Evolutionary conservation across 2,113 vertebrate genomes (phyloP).

Genomic region (Telmatochromis brichardi): DNA sequence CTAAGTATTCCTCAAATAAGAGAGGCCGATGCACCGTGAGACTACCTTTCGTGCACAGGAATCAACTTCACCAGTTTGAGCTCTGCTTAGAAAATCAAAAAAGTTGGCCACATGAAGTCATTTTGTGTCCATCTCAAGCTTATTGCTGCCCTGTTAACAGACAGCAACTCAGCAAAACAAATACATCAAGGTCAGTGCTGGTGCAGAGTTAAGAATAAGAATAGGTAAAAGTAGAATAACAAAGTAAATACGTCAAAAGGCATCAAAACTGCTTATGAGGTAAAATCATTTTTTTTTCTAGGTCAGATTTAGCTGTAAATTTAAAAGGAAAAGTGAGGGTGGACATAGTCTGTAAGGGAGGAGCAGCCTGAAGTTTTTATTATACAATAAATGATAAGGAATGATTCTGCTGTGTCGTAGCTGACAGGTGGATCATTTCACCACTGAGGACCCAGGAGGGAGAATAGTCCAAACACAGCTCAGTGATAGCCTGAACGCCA

Average conservation of each 20-base stretch:
- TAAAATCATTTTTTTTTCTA: not conserved
- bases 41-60: not conserved
- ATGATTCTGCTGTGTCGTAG: slow-evolving; percentile 33
- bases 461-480: slow-evolving; percentile 9
- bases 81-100: not conserved
- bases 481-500: slow-evolving; percentile 39
- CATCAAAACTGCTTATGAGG: not conserved
- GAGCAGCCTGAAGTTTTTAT: slow-evolving; percentile 39
- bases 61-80: not conserved
- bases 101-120: not conserved
- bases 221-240: not conserved
- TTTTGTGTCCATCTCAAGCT: not conserved
- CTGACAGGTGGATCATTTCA: slow-evolving; percentile 48
- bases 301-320: not conserved
- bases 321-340: not conserved
- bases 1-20: not conserved
- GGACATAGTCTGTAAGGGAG: not conserved
- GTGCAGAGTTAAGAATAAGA: not conserved
- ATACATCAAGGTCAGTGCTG: not conserved
- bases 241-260: not conserved
- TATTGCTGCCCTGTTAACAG: not conserved
- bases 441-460: slow-evolving; percentile 23
- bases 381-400: slow-evolving; percentile 48
- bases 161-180: not conserved
- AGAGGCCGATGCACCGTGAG: not conserved